Conservation (phyloP, 1,140 invertebrate species). For the Caenorhabditis tropicalis region DNA sequence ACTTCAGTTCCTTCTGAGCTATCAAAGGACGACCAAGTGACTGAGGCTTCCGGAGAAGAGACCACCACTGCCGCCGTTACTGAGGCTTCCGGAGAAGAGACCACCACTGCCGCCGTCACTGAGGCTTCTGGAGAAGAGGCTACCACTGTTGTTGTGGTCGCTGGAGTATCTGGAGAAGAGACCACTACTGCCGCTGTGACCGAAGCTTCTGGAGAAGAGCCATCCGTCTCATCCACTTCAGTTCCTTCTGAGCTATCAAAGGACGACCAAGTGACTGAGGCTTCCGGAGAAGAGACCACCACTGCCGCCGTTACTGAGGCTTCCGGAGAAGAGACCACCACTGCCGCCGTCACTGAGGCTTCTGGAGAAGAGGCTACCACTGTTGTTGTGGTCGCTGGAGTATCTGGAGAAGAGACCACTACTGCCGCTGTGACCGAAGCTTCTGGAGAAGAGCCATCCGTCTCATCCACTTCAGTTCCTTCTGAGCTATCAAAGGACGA, state of each 20-base stretch:
- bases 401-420: neutral
- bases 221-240: neutral
- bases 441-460: neutral
- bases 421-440: too few relatives aligned
- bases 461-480: conserved; percentile 5
- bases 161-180: conserved; percentile 24
- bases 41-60: conserved; percentile 11
- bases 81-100: conserved; percentile 18
- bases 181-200: neutral
- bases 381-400: neutral
- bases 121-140: conserved; percentile 30
- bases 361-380: conserved; percentile 35
- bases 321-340: neutral
- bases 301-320: neutral
- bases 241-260: neutral
- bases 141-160: conserved; percentile 13
- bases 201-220: neutral
- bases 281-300: conserved; percentile 8
- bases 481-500: conserved; percentile 5
- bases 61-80: conserved; percentile 1
- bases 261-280: neutral
- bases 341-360: neutral
- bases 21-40: too few relatives aligned
- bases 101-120: conserved; percentile 6
- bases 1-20: too few relatives aligned